phyloP scores from a whole-genome alignment of 2,113 vertebrate species.

The Gadus macrocephalus region DNA sequence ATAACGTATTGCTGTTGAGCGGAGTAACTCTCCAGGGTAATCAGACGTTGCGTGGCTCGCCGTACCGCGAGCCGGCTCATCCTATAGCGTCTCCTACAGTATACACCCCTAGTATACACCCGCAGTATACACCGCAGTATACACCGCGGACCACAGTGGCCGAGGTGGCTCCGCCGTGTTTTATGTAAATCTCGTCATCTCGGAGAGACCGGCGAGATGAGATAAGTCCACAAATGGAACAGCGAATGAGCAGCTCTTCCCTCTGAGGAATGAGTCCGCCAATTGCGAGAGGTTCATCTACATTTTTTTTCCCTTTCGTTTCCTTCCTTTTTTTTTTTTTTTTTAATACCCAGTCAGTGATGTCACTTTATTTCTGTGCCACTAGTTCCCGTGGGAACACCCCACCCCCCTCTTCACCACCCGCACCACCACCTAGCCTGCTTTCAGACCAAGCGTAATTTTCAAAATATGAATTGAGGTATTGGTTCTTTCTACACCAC shows the following conservation, averaged over 20 bases:
- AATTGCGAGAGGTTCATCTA: slow-evolving; percentile 65
- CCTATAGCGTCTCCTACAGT: no score
- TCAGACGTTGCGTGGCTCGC: slow-evolving; percentile 23
- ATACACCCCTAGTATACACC: slow-evolving; percentile 30
- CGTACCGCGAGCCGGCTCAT: no score
- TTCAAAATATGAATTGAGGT: slow-evolving; percentile 67
- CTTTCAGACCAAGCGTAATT: slow-evolving; percentile 66
- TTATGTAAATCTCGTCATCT: slow-evolving; percentile 71
- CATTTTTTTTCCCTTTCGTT: slow-evolving; percentile 18
- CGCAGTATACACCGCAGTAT: slow-evolving; percentile 42
- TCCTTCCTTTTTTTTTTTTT: slow-evolving; percentile 42
- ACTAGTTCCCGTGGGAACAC: slow-evolving; percentile 60
- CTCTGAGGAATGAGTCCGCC: slow-evolving; percentile 66
- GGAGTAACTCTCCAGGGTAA: slow-evolving; percentile 61
- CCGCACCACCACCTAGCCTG: slow-evolving; percentile 43
- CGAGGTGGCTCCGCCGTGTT: slow-evolving; percentile 57
- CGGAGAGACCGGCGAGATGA: slow-evolving; percentile 33
- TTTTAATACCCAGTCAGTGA: slow-evolving; percentile 70
- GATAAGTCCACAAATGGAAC: slow-evolving; percentile 67
- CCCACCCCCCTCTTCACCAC: no score
- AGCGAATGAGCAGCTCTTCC: slow-evolving; percentile 65
- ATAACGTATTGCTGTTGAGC: slow-evolving; percentile 58
- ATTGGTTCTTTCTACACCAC: slow-evolving; percentile 54
- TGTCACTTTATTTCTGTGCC: slow-evolving; percentile 74
- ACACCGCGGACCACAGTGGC: slow-evolving; percentile 37